phyloP scores from a whole-genome alignment of 2,113 vertebrate genomes.

The Clinocottus analis region DNA sequence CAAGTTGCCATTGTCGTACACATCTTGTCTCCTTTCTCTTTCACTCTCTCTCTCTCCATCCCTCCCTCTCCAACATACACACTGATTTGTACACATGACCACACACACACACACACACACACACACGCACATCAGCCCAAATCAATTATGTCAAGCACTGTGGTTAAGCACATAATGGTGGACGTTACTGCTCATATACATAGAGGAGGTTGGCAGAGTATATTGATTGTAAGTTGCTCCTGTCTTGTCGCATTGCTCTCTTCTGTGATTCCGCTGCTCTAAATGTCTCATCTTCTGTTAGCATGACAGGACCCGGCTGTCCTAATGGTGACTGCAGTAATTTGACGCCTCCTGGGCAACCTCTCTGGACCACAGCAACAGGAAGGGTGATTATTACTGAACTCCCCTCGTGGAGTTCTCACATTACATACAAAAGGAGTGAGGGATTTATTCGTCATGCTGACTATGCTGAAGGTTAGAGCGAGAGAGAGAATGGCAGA shows the following conservation, averaged over 20 bases:
- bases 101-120: not conserved
- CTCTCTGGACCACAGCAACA: conserved; percentile 44
- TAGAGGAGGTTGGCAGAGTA: conserved; percentile 60
- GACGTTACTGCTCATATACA: conserved; percentile 64
- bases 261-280: conserved; percentile 53
- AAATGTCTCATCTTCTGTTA: conserved; percentile 63
- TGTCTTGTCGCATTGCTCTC: conserved; percentile 53
- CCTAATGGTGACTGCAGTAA: conserved; percentile 61
- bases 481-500: not conserved
- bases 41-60: not conserved
- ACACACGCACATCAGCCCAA: conserved; percentile 34
- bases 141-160: conserved; percentile 62
- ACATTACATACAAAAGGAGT: conserved; percentile 37
- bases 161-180: conserved; percentile 40
- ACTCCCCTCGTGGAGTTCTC: conserved; percentile 53
- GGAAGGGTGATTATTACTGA: conserved; percentile 59
- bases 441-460: conserved; percentile 16
- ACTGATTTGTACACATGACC: conserved; percentile 45
- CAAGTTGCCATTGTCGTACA: conserved; percentile 16
- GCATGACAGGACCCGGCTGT: conserved; percentile 43
- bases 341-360: conserved; percentile 64
- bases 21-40: conserved; percentile 20
- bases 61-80: not conserved
- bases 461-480: not conserved
- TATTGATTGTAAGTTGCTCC: conserved; percentile 69